phyloP scores from a whole-genome alignment of 2,888 invertebrate species.

The Nomada ruficornis region DNA sequence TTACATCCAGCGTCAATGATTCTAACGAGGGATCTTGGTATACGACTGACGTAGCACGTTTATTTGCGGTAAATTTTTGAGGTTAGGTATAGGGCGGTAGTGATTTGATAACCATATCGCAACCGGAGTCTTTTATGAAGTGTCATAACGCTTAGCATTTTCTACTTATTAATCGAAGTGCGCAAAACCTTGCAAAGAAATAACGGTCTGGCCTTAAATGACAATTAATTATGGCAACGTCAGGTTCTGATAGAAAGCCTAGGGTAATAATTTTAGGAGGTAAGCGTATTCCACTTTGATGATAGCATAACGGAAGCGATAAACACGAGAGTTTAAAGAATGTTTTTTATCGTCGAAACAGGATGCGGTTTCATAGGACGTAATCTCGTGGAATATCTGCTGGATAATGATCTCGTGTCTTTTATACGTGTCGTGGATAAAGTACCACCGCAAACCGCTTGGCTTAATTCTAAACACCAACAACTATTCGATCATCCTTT shows the following conservation, averaged over 20 bases:
- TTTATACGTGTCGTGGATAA: constrained; percentile 94
- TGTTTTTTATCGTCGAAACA: constrained; percentile 81
- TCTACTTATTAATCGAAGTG: neutral
- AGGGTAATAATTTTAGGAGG: constrained; percentile 81
- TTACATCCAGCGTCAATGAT: constrained; percentile 20
- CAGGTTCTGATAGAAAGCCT: constrained; percentile 77
- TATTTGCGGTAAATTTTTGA: constrained; percentile 41
- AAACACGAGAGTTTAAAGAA: constrained; percentile 46
- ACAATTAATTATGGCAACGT: constrained; percentile 78
- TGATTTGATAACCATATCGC: constrained; percentile 39
- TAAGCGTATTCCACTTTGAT: constrained; percentile 61
- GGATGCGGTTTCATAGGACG: constrained; percentile 98
- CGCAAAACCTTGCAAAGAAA: neutral
- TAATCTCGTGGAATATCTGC: constrained; percentile 92
- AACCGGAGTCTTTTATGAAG: constrained; percentile 30
- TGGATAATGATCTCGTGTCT: constrained; percentile 91
- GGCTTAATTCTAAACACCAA: constrained; percentile 91
- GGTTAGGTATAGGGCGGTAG: constrained; percentile 52
- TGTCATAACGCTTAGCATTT: constrained; percentile 24
- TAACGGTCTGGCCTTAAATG: constrained; percentile 67
- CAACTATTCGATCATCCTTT: constrained; percentile 90
- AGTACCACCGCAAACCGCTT: constrained; percentile 96
- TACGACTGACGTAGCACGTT: constrained; percentile 13
- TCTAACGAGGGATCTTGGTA: neutral
- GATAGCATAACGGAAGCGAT: constrained; percentile 57